phyloP scores from a whole-genome alignment of 2,113 vertebrate species.

The Oreochromis niloticus region DNA sequence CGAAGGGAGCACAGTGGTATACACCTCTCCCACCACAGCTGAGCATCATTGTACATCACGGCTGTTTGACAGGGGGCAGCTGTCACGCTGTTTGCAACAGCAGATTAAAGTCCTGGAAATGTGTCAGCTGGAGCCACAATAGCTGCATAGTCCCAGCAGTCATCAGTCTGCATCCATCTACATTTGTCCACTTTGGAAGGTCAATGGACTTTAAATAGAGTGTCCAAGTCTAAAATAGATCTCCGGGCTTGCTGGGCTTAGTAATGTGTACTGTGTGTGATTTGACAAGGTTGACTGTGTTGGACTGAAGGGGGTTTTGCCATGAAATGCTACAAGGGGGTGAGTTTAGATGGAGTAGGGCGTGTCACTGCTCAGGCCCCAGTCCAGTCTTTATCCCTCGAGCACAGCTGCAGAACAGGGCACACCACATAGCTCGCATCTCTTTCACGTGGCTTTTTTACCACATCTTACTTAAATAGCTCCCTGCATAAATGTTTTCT shows the following conservation, averaged over 20 bases:
- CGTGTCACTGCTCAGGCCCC: background rate
- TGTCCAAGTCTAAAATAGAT: slow-evolving; percentile 7
- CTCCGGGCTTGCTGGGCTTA: background rate
- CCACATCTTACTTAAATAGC: slow-evolving; percentile 34
- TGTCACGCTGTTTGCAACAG: slow-evolving; percentile 30
- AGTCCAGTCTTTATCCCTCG: slow-evolving; percentile 12
- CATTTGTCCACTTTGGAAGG: slow-evolving; percentile 6
- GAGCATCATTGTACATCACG: slow-evolving; percentile 4
- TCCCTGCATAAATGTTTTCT: slow-evolving; percentile 48
- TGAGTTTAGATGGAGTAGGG: background rate
- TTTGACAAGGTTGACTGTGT: background rate
- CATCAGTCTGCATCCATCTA: slow-evolving; percentile 4
- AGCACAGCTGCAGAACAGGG: slow-evolving; percentile 42
- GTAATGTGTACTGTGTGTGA: background rate
- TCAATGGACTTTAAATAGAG: slow-evolving; percentile 34
- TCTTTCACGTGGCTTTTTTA: background rate
- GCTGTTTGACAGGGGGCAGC: slow-evolving; percentile 48
- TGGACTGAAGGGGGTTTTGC: background rate
- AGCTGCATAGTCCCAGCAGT: background rate
- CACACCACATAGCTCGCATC: background rate
- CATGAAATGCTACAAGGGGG: background rate
- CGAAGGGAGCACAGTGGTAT: slow-evolving; percentile 7
- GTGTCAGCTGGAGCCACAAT: slow-evolving; percentile 39
- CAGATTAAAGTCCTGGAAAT: slow-evolving; percentile 45
- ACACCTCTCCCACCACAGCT: background rate